Conservation (phyloP, 2,797 vertebrate genomes). For the Numenius phaeopus region DNA sequence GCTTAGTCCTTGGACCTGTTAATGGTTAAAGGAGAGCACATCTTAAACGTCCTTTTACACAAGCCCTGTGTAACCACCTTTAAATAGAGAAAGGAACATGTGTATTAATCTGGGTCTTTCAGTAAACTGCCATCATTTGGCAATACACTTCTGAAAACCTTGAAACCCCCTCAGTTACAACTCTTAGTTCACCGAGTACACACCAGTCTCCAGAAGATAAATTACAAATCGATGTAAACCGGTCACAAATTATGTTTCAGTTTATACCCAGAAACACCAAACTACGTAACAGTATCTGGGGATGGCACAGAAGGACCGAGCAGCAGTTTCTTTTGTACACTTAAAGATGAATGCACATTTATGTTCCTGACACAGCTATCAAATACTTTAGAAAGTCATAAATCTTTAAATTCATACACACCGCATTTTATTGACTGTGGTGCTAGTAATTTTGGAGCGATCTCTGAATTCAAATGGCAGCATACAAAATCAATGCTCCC, state of each 20-base stretch:
- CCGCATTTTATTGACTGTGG: background rate
- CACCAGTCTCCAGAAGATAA: background rate
- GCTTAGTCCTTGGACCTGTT: background rate
- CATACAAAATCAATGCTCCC: background rate
- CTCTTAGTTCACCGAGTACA: background rate
- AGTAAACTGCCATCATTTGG: background rate
- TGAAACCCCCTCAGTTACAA: background rate
- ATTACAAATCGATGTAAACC: background rate
- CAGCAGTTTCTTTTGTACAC: background rate
- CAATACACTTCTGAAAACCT: background rate
- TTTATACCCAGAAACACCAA: background rate
- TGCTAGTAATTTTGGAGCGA: background rate
- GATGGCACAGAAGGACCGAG: background rate
- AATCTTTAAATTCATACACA: background rate
- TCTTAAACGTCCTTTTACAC: background rate
- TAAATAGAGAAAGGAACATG: background rate
- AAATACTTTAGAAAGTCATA: background rate
- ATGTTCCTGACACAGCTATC: background rate
- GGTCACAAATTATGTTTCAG: background rate
- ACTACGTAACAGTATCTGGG: background rate
- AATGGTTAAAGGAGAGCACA: background rate
- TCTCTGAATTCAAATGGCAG: background rate
- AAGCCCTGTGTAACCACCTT: background rate
- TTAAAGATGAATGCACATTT: background rate
- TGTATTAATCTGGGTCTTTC: background rate